Evolutionary conservation across 2,888 invertebrate species (phyloP), one percentile per base, ranked within the genome.

Genomic region (Heliconius aoede): DNA sequence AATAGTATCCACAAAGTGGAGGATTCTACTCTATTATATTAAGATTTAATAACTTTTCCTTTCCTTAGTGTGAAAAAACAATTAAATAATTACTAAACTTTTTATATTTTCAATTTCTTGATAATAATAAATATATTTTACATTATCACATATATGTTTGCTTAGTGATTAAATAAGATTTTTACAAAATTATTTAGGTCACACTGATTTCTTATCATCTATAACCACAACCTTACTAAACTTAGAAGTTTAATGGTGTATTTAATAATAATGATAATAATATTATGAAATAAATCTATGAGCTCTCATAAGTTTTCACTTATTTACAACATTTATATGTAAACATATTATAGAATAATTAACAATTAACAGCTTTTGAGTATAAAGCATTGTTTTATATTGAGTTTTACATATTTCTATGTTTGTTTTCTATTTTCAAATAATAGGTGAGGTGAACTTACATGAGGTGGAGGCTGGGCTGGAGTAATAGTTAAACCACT

Each of bases 401-500:
- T 18, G 18, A 18, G 3, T 58, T n/a, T 58, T 24, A 24, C n/a
- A 4, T 21, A 28, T 26, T 46, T 46, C n/a, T 68, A 46, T 21
- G 46, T 30, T 67, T n/a, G 5, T 5, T 21, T 51, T 18, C 26
- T 30, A 5, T 51, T 30, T 18, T 71, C 11, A 24, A 60, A 69
- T 68, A n/a, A n/a, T n/a, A n/a, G 55, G 75, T 76, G n/a, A 71
- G 73, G 64, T 76, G 55, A 65, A 88, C 93, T 92, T 85, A 94
- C 94, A 89, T 93, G 94, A 79, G 92, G 92, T 62, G 95, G 95
- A 28, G 95, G 95, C 81, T 95, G 95, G 1, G 96, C 95, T 77
- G 96, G 96, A 72, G 96, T 96, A 83, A 96, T 96, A 67, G 96
- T 96, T 72, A 96, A 85, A 40, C 96, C 95, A 84, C 96, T 95